Conservation (phyloP, 2,888 invertebrate genomes). For the Papilio gigon region DNA sequence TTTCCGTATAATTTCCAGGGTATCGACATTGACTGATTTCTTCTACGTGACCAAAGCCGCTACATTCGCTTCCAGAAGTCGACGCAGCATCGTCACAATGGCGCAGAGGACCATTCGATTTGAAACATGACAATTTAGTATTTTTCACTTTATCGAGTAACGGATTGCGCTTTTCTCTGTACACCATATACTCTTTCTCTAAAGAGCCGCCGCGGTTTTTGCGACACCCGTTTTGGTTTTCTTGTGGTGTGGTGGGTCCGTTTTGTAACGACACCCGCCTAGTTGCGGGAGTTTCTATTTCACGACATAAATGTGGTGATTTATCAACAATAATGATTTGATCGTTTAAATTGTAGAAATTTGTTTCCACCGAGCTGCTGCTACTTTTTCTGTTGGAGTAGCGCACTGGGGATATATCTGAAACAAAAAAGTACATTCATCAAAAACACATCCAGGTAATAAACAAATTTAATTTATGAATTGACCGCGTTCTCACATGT, state of each 20-base stretch:
- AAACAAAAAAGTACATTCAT: constrained; percentile 45
- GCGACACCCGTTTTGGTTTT: constrained; percentile 76
- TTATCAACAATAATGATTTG: constrained; percentile 83
- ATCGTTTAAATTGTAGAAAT: constrained; percentile 86
- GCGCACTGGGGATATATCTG: constrained; percentile 85
- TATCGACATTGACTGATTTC: constrained; percentile 70
- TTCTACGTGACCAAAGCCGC: constrained; percentile 77
- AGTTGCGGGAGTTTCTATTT: constrained; percentile 66
- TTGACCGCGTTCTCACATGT: too few species aligned
- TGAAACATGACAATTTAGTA: constrained; percentile 86
- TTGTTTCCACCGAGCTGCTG: constrained; percentile 85
- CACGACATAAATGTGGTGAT: constrained; percentile 76
- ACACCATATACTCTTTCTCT: constrained; percentile 83
- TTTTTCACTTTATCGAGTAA: constrained; percentile 87
- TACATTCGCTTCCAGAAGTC: constrained; percentile 80
- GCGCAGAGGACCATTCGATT: constrained; percentile 80
- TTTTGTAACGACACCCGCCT: constrained; percentile 77
- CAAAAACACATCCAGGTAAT: too few species aligned
- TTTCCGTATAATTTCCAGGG: constrained; percentile 63
- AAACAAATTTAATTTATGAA: too few species aligned
- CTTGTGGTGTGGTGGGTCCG: constrained; percentile 71
- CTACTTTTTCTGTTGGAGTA: constrained; percentile 84
- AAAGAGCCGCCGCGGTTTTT: constrained; percentile 77
- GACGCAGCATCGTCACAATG: constrained; percentile 77
- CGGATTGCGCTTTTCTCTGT: constrained; percentile 86